Conservation (phyloP, 2,797 vertebrate species). For the Micromesistius poutassou region DNA sequence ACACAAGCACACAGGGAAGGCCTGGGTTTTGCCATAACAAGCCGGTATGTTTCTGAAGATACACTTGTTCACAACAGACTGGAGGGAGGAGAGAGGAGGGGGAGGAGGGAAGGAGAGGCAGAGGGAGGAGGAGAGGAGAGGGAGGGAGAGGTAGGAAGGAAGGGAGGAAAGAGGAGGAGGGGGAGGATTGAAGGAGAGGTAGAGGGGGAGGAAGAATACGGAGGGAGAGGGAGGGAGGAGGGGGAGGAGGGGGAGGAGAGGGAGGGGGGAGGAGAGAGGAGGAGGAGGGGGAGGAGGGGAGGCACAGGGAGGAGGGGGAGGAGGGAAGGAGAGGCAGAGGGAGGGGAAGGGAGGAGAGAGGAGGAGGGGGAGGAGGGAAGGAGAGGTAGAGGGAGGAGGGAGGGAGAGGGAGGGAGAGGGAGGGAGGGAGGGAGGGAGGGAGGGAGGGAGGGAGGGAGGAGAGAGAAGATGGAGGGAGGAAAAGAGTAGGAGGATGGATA, state of each 20-base stretch:
- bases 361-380: conserved; percentile 38
- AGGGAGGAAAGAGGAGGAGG: conserved; percentile 2
- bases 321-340: conserved; percentile 50
- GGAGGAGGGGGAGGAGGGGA: conserved; percentile 6
- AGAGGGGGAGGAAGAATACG: neutral
- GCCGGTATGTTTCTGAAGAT: conserved; percentile 92
- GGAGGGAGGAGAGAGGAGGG: neutral
- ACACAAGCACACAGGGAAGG: conserved; percentile 67
- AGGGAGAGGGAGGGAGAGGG: conserved; percentile 38
- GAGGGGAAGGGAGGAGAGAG: conserved; percentile 34
- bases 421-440: conserved; percentile 47
- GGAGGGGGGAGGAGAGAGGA: conserved; percentile 40
- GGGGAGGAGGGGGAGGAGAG: conserved; percentile 48
- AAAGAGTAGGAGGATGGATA: neutral
- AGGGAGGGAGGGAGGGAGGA: conserved; percentile 14
- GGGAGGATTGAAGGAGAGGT: too few species aligned
- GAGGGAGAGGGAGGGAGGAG: neutral
- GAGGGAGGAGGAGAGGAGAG: conserved; percentile 15
- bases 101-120: neutral
- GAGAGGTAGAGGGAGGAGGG: conserved; percentile 24
- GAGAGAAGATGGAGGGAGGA: conserved; percentile 21
- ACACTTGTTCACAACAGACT: conserved; percentile 83
- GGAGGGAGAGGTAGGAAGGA: conserved; percentile 52
- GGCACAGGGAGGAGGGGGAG: conserved; percentile 23
- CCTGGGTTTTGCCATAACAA: conserved; percentile 91